A percentile compares a stretch with the other conserved stretches of the same genome.
Evolutionary conservation across 2,797 vertebrate species (phyloP).

Genomic region (Taeniopygia guttata): DNA sequence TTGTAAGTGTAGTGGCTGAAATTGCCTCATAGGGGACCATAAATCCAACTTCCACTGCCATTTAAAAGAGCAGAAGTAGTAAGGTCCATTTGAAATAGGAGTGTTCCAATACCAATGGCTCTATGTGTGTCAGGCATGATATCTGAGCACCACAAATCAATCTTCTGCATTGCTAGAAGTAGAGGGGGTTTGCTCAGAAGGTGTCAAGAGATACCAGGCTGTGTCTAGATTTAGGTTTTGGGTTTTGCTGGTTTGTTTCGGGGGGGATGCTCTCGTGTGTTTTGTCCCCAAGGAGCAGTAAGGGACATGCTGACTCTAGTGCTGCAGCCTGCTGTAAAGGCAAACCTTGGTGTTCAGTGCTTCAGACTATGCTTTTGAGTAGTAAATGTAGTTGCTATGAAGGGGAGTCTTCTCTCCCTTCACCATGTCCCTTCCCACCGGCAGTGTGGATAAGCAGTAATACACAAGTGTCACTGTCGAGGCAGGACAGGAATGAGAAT

Average conservation of each 20-base stretch:
- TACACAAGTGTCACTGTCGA: no score
- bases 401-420: background rate
- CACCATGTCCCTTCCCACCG: background rate
- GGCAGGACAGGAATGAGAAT: no score
- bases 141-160: conserved; percentile 4
- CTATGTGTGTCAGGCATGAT: background rate
- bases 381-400: background rate
- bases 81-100: background rate
- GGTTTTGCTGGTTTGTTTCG: background rate
- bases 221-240: background rate
- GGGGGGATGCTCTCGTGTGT: fast-evolving
- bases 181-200: background rate
- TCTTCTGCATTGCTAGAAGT: background rate
- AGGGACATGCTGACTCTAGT: background rate
- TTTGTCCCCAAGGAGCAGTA: background rate
- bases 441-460: background rate
- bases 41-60: background rate
- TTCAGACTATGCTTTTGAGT: background rate
- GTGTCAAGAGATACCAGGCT: background rate
- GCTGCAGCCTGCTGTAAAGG: background rate
- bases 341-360: fast-evolving
- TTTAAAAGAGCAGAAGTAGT: background rate
- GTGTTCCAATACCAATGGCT: background rate
- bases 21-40: background rate
- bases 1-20: background rate